Conservation (phyloP, 2,888 invertebrate species). For the Pomacea canaliculata region DNA sequence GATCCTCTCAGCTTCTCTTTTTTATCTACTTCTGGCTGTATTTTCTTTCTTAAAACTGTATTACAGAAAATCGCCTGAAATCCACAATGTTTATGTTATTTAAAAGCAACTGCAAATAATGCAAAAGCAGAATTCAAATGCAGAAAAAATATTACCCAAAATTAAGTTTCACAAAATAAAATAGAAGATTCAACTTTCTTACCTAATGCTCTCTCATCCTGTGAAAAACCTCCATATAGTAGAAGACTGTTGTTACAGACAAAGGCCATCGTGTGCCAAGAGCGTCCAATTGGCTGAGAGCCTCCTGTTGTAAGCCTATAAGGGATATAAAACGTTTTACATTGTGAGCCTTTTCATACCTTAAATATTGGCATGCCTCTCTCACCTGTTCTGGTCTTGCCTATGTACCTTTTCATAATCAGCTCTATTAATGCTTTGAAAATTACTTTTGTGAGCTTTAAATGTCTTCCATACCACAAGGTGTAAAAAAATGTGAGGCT, state of each 20-base stretch:
- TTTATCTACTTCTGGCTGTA: too few species aligned
- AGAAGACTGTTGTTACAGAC: constrained; percentile 55
- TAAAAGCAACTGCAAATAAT: not conserved
- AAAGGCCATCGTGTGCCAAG: constrained; percentile 68
- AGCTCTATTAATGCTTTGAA: not conserved
- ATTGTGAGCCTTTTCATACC: too few species aligned
- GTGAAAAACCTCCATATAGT: constrained; percentile 63
- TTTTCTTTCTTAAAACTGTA: too few species aligned
- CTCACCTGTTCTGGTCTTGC: too few species aligned
- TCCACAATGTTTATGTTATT: not conserved
- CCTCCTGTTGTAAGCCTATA: constrained; percentile 52
- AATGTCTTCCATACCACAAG: not conserved
- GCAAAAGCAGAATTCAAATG: not conserved
- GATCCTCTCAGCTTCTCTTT: too few species aligned
- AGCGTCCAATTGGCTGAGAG: constrained; percentile 61
- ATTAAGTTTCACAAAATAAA: too few species aligned
- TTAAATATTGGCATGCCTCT: too few species aligned
- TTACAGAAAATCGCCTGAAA: not conserved
- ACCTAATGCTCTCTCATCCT: constrained; percentile 47
- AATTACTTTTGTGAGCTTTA: not conserved
- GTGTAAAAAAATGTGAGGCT: not conserved
- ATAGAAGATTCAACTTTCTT: constrained; percentile 17
- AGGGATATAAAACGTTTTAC: not conserved
- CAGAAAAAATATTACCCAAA: too few species aligned
- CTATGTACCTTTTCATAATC: too few species aligned